A percentile compares a stretch with the other conserved stretches of the same genome.
Evolutionary conservation across 2,113 vertebrate species (phyloP).

Genomic region (Orycteropus afer): DNA sequence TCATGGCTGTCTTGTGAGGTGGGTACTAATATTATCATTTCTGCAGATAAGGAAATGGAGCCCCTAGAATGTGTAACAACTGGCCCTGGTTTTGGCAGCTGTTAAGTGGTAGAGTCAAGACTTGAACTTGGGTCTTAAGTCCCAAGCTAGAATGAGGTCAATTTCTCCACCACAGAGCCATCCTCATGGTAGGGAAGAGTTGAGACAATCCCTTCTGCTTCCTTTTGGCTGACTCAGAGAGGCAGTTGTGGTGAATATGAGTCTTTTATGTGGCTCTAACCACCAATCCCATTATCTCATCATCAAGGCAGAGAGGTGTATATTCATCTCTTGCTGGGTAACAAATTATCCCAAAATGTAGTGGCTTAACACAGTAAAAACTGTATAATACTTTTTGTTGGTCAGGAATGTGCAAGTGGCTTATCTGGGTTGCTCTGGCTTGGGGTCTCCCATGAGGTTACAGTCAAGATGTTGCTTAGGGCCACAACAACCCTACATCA

Average conservation of each 20-base stretch:
- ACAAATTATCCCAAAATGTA: not conserved
- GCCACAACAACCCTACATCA: not conserved
- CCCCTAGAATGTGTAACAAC: not conserved
- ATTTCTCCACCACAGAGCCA: not conserved
- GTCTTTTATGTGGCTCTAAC: not conserved
- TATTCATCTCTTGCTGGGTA: not conserved
- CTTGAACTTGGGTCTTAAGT: not conserved
- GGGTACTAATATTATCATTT: not conserved
- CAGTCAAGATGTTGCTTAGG: not conserved
- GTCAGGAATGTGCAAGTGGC: not conserved
- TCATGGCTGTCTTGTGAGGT: not conserved
- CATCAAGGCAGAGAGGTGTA: not conserved
- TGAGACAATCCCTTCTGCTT: not conserved
- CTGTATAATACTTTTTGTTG: not conserved
- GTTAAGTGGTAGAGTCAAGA: not conserved
- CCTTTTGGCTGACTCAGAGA: not conserved
- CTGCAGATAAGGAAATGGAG: not conserved
- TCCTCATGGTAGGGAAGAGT: not conserved
- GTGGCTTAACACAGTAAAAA: not conserved
- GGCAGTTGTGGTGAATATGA: too few species aligned
- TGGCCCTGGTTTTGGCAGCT: not conserved
- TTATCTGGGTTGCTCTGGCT: not conserved
- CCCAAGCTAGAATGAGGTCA: not conserved
- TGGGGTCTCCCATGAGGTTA: too few species aligned
- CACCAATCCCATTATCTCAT: not conserved